Evolutionary conservation across 2,888 invertebrate genomes (phyloP).

Genomic region (Schizaphis graminum): DNA sequence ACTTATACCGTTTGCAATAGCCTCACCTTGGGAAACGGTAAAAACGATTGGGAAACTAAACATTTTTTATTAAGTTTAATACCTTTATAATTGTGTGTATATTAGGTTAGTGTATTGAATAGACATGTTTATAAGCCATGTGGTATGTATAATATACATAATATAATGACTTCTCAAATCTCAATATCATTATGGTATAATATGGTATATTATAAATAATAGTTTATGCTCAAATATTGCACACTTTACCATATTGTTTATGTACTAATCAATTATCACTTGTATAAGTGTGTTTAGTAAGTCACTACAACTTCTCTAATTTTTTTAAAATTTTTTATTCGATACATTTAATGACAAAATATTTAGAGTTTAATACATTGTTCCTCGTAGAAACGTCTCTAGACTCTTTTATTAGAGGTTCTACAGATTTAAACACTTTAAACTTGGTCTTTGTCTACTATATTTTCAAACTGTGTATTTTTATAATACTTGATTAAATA

Average conservation of each 20-base stretch:
- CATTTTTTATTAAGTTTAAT: not conserved
- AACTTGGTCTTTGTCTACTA: no score
- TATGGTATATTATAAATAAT: no score
- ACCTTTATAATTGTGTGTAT: not conserved
- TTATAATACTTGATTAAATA: not conserved
- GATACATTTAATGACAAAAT: not conserved
- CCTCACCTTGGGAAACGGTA: slow-evolving; percentile 55
- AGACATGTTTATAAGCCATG: no score
- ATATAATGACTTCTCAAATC: no score
- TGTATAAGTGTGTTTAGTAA: not conserved
- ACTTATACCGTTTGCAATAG: slow-evolving; percentile 36
- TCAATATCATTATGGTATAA: no score
- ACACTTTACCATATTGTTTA: not conserved
- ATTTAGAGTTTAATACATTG: not conserved
- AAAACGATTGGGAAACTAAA: not conserved
- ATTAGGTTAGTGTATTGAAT: no score
- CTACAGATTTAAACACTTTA: no score
- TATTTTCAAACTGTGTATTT: not conserved
- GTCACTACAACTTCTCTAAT: not conserved
- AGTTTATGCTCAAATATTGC: not conserved
- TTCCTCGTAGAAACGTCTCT: no score
- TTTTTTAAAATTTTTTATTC: not conserved
- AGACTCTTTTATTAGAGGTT: no score
- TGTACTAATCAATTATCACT: not conserved
- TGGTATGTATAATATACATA: no score